Evolutionary conservation across 2,113 vertebrate species (phyloP).

Genomic region (Copsychus sechellarum): DNA sequence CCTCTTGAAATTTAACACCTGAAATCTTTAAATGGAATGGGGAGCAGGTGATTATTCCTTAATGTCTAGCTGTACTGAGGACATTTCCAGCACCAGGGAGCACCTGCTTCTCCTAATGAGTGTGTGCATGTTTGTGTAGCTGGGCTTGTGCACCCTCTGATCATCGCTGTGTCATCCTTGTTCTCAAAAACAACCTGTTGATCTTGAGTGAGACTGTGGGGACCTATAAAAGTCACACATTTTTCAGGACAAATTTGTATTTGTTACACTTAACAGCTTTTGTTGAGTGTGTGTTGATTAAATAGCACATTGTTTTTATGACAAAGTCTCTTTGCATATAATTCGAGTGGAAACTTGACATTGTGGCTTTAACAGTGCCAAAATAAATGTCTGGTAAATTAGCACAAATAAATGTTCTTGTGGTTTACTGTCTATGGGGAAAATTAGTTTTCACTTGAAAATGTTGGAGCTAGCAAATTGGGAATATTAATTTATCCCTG

Average conservation of each 20-base stretch:
- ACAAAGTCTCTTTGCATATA: neutral
- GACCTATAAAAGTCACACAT: neutral
- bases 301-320: neutral
- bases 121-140: neutral
- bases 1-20: neutral
- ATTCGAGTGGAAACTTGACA: neutral
- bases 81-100: neutral
- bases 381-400: constrained; percentile 11
- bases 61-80: neutral
- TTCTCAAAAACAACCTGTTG: neutral
- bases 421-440: neutral
- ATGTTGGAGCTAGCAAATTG: neutral
- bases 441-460: constrained; percentile 35
- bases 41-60: neutral
- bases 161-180: neutral
- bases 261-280: neutral
- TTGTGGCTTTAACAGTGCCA: neutral
- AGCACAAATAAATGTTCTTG: neutral
- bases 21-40: neutral
- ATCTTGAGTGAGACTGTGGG: neutral
- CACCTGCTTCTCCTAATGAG: neutral
- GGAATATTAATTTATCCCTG: neutral
- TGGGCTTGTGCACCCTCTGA: neutral
- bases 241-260: neutral
- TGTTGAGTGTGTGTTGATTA: neutral